Evolutionary conservation across 2,113 vertebrate species (phyloP), one percentile per base, ranked within the genome.

Genomic region (Thryonomys swinderianus): DNA sequence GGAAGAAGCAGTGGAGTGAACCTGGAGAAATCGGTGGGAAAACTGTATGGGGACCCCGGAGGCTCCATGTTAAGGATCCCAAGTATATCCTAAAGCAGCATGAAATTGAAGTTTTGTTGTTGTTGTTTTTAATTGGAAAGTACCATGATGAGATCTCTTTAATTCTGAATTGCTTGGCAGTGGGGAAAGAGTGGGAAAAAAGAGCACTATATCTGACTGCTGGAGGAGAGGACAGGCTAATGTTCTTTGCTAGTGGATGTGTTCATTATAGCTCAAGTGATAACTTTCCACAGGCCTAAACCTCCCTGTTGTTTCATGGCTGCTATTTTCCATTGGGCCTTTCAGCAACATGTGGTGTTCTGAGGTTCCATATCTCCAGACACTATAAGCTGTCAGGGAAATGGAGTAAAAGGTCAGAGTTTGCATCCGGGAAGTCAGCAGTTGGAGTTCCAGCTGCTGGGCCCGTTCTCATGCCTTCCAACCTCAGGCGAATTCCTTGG

Each of bases 211-310:
- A 45, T 21, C 10, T 32, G 71, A 27, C 69, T 87, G 57, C 76
- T 34, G 48, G 45, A 93, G 87, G 78, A 80, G 32, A 23, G 3
- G 37, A 61, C 91, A 94, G 92, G 88, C 21, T 80, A 57, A 74
- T 84, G 42, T 92, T 94, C 96, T 93, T 81, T 93, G 51, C 27
- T 48, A 40, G 42, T 21, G 69, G 93, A 45, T 61, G 71, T 91
- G 85, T 94, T 25, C 69, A 66, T 95, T 48, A 64, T 1, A 73
- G 59, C 40, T 83, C 79, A 71, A 66, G 64, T 34, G 45, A 40
- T 80, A 30, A 34, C 34, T 45, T 81, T 62, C 37, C 34, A 40
- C 37, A 42, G n/a, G 30, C 67, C 92, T 67, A 37, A 21, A 2
- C 25, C 32, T 37, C 74, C 27, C 64, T 64, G 34, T 55, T 66